Percentiles rank a stretch among this genome's conserved stretches.
Evolutionary conservation across 1,140 invertebrate genomes (phyloP).

Genomic region (Epicauta chinensis): DNA sequence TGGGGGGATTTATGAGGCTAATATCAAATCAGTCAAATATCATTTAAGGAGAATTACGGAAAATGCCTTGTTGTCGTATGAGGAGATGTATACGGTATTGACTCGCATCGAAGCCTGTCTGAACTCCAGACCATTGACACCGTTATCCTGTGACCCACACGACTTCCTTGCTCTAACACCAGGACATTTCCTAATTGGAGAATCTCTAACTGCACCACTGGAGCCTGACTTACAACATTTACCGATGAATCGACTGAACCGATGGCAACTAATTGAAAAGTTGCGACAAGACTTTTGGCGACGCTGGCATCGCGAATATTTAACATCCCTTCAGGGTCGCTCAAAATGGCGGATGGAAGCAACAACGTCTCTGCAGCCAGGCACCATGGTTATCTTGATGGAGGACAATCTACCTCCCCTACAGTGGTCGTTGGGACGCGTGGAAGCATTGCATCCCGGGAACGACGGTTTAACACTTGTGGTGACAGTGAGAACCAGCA

Average conservation of each 20-base stretch:
- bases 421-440: no score
- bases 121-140: conserved; percentile 35
- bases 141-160: conserved; percentile 23
- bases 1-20: conserved; percentile 17
- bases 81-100: conserved; percentile 23
- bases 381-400: no score
- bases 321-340: no score
- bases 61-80: conserved; percentile 10
- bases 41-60: conserved; percentile 15
- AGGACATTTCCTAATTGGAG: conserved; percentile 26
- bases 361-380: no score
- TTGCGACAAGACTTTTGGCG: conserved; percentile 38
- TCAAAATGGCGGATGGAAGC: no score
- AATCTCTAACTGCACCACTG: conserved; percentile 32
- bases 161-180: conserved; percentile 33
- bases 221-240: conserved; percentile 20
- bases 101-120: conserved; percentile 31
- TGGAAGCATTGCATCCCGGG: no score
- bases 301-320: no score
- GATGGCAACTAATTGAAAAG: conserved; percentile 30
- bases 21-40: conserved; percentile 15
- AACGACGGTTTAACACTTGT: no score
- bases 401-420: no score
- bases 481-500: no score
- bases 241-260: conserved; percentile 9